phyloP scores from a whole-genome alignment of 1,140 invertebrate species.

The Dendroctonus valens region DNA sequence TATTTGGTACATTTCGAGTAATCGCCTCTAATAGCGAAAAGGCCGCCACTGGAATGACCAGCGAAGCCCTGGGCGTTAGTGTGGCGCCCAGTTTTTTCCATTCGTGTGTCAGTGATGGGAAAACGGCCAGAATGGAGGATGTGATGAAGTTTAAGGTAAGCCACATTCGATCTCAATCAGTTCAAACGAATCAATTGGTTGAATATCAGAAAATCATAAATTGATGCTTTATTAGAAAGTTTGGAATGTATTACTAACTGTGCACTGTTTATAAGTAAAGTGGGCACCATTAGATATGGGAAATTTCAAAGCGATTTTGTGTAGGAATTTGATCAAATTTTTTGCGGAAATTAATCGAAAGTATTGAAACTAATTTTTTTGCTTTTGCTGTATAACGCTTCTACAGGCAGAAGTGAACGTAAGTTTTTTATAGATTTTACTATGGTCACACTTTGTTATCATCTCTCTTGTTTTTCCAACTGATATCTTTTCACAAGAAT shows the following conservation, averaged over 20 bases:
- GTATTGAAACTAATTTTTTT: constrained; percentile 11
- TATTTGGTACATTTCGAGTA: constrained; percentile 96
- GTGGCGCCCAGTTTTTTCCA: constrained; percentile 99
- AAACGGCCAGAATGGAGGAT: constrained; percentile 93
- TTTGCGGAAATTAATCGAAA: too few relatives aligned
- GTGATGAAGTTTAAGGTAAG: constrained; percentile 88
- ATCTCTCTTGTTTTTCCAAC: background rate
- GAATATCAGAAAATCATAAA: too few relatives aligned
- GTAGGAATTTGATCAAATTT: too few relatives aligned
- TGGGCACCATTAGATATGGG: too few relatives aligned
- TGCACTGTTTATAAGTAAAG: too few relatives aligned
- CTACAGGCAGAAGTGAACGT: constrained; percentile 56
- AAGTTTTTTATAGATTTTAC: constrained; percentile 45
- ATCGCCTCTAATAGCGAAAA: constrained; percentile 91
- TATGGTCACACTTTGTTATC: background rate
- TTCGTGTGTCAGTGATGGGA: constrained; percentile 89
- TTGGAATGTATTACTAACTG: too few relatives aligned
- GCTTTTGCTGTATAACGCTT: constrained; percentile 52
- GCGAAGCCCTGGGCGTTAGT: constrained; percentile 91
- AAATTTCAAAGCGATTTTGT: too few relatives aligned
- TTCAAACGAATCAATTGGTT: too few relatives aligned
- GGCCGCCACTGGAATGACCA: constrained; percentile 90
- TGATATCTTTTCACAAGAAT: too few relatives aligned
- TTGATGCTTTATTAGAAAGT: too few relatives aligned
- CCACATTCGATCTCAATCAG: too few relatives aligned